phyloP scores from a whole-genome alignment of 2,888 invertebrate species.

The Chirona hameri region DNA sequence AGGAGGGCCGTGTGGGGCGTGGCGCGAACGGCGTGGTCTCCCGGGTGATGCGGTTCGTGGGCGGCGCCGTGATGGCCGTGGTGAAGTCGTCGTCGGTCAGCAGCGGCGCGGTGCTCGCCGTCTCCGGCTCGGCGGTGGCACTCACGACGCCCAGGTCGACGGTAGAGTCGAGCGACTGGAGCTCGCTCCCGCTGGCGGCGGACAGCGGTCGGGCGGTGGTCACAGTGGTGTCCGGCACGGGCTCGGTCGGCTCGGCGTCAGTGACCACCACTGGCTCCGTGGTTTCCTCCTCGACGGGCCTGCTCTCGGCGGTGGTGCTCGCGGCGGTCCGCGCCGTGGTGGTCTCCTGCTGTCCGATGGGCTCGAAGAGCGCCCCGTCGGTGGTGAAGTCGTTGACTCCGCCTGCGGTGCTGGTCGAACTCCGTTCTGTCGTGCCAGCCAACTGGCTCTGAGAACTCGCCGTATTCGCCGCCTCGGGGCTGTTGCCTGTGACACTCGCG shows the following conservation, averaged over 20 bases:
- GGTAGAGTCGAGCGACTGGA: not conserved
- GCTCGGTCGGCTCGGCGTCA: too few relatives aligned
- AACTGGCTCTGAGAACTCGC: not conserved
- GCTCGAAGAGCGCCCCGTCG: not conserved
- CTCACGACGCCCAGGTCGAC: not conserved
- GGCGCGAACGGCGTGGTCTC: not conserved
- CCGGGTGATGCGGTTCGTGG: slow-evolving; percentile 7
- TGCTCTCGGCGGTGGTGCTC: too few relatives aligned
- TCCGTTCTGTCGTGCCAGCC: not conserved
- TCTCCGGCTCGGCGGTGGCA: not conserved
- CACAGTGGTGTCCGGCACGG: too few relatives aligned
- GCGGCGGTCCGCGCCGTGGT: not conserved
- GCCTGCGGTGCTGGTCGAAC: not conserved
- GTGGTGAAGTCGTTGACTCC: not conserved
- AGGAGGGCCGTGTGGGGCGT: not conserved
- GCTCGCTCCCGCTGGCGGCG: not conserved
- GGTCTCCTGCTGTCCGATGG: not conserved
- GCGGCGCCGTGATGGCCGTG: slow-evolving; percentile 22
- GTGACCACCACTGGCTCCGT: not conserved
- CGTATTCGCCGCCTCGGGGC: not conserved
- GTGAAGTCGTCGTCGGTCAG: not conserved
- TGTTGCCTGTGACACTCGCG: not conserved
- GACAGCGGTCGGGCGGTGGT: too few relatives aligned
- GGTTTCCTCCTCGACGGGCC: not conserved
- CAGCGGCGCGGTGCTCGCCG: not conserved